A percentile compares a stretch with the other conserved stretches of the same genome.
phyloP scores from a whole-genome alignment of 64 coral and sea anemone genomes.

The Dendrophyllia cribrosa region DNA sequence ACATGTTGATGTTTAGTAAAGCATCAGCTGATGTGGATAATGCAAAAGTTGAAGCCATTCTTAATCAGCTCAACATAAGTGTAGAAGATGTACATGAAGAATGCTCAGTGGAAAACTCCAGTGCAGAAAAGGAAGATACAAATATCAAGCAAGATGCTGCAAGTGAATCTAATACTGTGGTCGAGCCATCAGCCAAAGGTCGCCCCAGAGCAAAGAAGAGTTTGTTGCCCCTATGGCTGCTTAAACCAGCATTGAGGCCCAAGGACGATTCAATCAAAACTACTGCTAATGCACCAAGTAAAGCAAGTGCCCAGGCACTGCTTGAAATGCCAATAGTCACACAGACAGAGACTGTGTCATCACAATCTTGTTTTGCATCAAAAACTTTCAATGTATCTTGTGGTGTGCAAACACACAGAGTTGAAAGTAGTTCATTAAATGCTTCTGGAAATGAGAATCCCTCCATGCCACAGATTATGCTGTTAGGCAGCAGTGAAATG shows the following conservation, averaged over 20 bases:
- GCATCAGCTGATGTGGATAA: constrained; percentile 2
- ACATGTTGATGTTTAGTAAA: constrained; percentile 57
- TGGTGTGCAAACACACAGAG: neutral
- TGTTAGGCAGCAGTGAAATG: neutral
- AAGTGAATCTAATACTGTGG: neutral
- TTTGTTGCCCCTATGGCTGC: constrained; percentile 14
- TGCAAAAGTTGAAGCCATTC: constrained; percentile 43
- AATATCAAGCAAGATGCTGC: neutral
- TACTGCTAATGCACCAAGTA: neutral
- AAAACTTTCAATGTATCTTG: constrained; percentile 14
- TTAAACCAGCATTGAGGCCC: neutral
- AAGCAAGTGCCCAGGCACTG: neutral
- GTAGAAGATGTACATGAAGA: neutral
- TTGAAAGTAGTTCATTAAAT: neutral
- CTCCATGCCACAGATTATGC: neutral
- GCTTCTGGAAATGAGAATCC: neutral
- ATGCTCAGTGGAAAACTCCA: neutral
- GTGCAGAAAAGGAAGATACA: neutral
- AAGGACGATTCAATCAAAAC: neutral
- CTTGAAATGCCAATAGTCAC: neutral
- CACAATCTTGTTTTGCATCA: neutral
- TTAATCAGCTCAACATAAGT: constrained; percentile 16
- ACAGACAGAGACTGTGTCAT: neutral
- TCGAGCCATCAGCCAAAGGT: constrained; percentile 27
- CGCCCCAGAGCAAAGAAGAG: constrained; percentile 35